phyloP scores from a whole-genome alignment of 2,888 invertebrate genomes.

The Metellina segmentata region DNA sequence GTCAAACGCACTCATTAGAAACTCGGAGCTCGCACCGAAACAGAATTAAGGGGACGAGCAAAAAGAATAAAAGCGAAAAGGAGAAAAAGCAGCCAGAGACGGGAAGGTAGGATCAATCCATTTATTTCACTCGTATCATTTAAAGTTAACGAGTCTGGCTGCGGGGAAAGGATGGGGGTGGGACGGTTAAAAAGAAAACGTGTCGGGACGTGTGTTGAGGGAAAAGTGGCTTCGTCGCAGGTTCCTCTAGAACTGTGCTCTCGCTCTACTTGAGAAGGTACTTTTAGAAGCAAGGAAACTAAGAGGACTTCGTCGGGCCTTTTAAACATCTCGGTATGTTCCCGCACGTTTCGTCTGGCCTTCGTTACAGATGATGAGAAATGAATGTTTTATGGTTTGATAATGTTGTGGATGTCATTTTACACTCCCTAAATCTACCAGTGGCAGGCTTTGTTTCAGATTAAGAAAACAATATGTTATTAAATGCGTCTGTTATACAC shows the following conservation, averaged over 20 bases:
- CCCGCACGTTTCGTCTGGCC: neutral
- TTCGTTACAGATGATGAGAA: neutral
- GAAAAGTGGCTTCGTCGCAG: neutral
- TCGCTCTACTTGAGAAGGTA: neutral
- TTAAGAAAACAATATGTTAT: no score
- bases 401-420: no score
- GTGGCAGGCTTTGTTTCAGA: no score
- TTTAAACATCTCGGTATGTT: neutral
- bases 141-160: conserved; percentile 22
- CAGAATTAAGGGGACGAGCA: neutral
- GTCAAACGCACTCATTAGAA: neutral
- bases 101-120: conserved; percentile 13
- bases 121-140: conserved; percentile 18
- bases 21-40: neutral
- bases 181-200: neutral
- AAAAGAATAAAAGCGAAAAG: neutral
- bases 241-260: neutral
- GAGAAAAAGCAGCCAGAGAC: neutral
- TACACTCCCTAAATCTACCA: no score
- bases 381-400: neutral
- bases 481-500: no score
- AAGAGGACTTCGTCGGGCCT: no score
- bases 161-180: neutral
- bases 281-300: neutral
- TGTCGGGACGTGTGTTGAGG: neutral